These are phyloP conservation scores for Sorex araneus DNA, from an alignment of 2,113 vertebrate genomes.

Conservation along the genomic window DNA sequence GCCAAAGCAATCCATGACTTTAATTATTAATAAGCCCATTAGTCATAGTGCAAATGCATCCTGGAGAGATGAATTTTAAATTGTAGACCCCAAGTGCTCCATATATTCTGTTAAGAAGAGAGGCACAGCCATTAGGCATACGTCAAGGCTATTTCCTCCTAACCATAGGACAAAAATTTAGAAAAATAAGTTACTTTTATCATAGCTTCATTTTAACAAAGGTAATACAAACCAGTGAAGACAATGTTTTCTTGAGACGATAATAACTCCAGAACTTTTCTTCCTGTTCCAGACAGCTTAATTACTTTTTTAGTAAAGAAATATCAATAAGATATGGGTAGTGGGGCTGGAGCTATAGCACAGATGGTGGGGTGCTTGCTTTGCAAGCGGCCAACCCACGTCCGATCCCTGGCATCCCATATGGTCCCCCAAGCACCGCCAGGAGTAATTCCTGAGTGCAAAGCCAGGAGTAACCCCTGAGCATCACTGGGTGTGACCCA, in stretches of 20 bases:
- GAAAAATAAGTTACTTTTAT: background rate
- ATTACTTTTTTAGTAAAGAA: background rate
- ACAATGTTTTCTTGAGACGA: background rate
- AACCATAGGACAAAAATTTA: background rate
- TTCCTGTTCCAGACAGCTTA: conserved; percentile 1
- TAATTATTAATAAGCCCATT: conserved; percentile 78
- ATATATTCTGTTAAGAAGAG: background rate
- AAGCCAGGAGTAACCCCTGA: too few species aligned
- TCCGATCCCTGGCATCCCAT: too few species aligned
- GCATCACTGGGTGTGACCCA: too few species aligned
- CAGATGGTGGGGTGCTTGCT: too few species aligned
- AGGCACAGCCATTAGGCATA: background rate
- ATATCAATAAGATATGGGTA: background rate
- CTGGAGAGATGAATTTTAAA: conserved; percentile 52
- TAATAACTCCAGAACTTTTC: background rate
- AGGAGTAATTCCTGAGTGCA: too few species aligned
- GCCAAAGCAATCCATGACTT: conserved; percentile 36
- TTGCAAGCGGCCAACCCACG: too few species aligned
- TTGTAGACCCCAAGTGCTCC: background rate
- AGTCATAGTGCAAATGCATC: conserved; percentile 6
- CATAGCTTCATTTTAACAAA: background rate
- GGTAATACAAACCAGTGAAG: background rate
- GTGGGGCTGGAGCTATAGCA: too few species aligned
- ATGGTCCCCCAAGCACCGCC: too few species aligned
- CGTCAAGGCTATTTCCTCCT: background rate